Percentiles rank a stretch among this genome's conserved stretches.
These are phyloP conservation scores for Zaprionus davidi DNA, from an alignment of 1,140 invertebrate species.

Conservation along the genomic window DNA sequence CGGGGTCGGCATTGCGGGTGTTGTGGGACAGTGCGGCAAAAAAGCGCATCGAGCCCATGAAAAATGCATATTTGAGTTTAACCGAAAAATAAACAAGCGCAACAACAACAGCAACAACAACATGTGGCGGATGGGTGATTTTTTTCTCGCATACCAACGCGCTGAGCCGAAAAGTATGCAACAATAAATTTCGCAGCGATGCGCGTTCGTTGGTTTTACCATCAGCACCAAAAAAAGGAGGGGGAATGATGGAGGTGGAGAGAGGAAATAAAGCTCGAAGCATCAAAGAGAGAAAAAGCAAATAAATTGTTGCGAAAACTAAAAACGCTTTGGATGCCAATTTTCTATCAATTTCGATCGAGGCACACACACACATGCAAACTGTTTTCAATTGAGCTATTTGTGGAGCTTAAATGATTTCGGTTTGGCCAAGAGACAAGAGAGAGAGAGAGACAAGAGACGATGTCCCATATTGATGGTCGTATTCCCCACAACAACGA, in stretches of 20 bases:
- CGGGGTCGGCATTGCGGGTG: not conserved
- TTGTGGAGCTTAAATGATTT: slow-evolving; percentile 47
- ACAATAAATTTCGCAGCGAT: slow-evolving; percentile 71
- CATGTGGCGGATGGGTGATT: slow-evolving; percentile 46
- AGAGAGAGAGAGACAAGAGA: not conserved
- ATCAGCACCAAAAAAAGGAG: slow-evolving; percentile 1
- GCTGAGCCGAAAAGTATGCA: slow-evolving; percentile 80
- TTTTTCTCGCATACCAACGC: slow-evolving; percentile 48
- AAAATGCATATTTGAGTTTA: slow-evolving; percentile 81
- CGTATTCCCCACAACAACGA: not conserved
- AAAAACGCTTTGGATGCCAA: slow-evolving; percentile 73
- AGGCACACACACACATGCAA: slow-evolving; percentile 1
- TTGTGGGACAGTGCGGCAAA: not conserved
- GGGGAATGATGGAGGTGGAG: not conserved
- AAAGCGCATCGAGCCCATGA: slow-evolving; percentile 60
- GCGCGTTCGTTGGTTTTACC: slow-evolving; percentile 57
- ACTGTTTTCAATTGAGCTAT: slow-evolving; percentile 68
- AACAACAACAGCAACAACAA: slow-evolving; percentile 45
- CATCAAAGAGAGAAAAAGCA: slow-evolving; percentile 42
- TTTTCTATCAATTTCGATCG: slow-evolving; percentile 72
- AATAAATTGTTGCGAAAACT: slow-evolving; percentile 67
- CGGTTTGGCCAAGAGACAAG: slow-evolving; percentile 29
- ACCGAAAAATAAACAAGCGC: slow-evolving; percentile 77
- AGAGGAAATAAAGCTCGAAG: not conserved
- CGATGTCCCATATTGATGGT: not conserved